phyloP scores from a whole-genome alignment of 2,888 invertebrate genomes.

The Parnassius mnemosyne region DNA sequence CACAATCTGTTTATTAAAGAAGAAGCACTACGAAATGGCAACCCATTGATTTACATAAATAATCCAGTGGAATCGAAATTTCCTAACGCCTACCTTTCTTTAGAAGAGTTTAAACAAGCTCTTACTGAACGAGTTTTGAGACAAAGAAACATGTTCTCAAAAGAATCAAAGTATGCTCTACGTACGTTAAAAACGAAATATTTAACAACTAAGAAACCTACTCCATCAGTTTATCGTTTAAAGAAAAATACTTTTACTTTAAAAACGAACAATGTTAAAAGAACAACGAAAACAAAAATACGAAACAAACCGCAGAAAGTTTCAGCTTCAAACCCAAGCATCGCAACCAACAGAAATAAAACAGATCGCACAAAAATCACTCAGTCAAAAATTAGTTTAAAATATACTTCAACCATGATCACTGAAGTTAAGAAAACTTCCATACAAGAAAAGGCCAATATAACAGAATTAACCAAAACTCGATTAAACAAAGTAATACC shows the following conservation, averaged over 20 bases:
- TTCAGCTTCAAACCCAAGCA: neutral
- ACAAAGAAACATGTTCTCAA: slow-evolving; percentile 34
- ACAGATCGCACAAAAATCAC: neutral
- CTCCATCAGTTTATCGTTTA: slow-evolving; percentile 27
- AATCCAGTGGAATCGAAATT: slow-evolving; percentile 66
- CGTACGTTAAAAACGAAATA: slow-evolving; percentile 2
- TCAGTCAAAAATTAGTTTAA: neutral
- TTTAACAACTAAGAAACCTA: slow-evolving; percentile 2
- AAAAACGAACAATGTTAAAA: neutral
- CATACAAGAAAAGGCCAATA: neutral
- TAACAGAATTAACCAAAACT: neutral
- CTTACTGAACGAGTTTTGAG: slow-evolving; percentile 39
- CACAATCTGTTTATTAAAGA: slow-evolving; percentile 57
- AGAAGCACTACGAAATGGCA: slow-evolving; percentile 27
- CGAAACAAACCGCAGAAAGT: neutral
- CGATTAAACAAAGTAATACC: neutral
- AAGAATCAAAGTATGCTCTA: slow-evolving; percentile 6
- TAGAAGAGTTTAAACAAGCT: slow-evolving; percentile 54
- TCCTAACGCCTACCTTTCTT: slow-evolving; percentile 53
- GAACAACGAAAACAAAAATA: neutral
- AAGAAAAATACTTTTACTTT: neutral
- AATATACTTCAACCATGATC: neutral
- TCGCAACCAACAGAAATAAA: neutral
- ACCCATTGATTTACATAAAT: slow-evolving; percentile 56
- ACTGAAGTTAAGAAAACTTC: neutral